Percentiles rank a stretch among this genome's conserved stretches.
Conservation (phyloP, 1,140 invertebrate species). For the Drosophila quadrilineata region DNA sequence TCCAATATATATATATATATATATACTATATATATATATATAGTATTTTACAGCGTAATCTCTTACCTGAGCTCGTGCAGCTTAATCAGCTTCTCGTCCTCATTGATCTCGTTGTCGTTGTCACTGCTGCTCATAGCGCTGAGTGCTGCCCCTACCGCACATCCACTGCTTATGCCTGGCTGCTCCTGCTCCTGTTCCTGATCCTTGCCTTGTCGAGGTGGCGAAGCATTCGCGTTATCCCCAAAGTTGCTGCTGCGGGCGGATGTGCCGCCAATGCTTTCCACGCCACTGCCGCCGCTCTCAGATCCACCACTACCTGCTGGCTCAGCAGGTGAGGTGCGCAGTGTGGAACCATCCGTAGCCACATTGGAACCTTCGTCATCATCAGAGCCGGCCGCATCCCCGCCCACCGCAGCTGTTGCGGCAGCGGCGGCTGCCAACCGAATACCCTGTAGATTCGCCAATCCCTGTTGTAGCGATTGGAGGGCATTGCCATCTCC, state of each 20-base stretch:
- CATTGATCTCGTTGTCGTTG: slow-evolving; percentile 80
- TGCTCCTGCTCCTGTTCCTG: slow-evolving; percentile 46
- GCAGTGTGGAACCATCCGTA: slow-evolving; percentile 94
- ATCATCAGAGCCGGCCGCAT: slow-evolving; percentile 91
- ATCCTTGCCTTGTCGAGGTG: slow-evolving; percentile 61
- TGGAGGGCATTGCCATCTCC: slow-evolving; percentile 74
- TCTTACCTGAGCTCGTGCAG: slow-evolving; percentile 85
- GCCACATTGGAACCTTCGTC: slow-evolving; percentile 96
- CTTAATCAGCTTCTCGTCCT: slow-evolving; percentile 82
- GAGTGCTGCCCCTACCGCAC: slow-evolving; percentile 54
- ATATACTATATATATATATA: too few relatives aligned
- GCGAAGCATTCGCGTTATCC: slow-evolving; percentile 80
- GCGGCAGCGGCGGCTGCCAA: slow-evolving; percentile 61
- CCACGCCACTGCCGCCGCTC: slow-evolving; percentile 93
- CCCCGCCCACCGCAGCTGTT: slow-evolving; percentile 86
- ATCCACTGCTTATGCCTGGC: slow-evolving; percentile 66
- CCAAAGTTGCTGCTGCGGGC: slow-evolving; percentile 94
- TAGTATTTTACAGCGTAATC: too few relatives aligned
- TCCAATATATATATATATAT: too few relatives aligned
- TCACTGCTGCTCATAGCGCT: slow-evolving; percentile 70
- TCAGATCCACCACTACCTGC: slow-evolving; percentile 88
- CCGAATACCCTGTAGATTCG: slow-evolving; percentile 73
- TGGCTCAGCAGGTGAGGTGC: slow-evolving; percentile 93
- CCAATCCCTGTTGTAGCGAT: slow-evolving; percentile 70
- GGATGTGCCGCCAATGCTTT: slow-evolving; percentile 95